These are phyloP conservation scores for Leptarthrus brevirostris DNA, from an alignment of 2,888 invertebrate genomes.

Conservation along the genomic window DNA sequence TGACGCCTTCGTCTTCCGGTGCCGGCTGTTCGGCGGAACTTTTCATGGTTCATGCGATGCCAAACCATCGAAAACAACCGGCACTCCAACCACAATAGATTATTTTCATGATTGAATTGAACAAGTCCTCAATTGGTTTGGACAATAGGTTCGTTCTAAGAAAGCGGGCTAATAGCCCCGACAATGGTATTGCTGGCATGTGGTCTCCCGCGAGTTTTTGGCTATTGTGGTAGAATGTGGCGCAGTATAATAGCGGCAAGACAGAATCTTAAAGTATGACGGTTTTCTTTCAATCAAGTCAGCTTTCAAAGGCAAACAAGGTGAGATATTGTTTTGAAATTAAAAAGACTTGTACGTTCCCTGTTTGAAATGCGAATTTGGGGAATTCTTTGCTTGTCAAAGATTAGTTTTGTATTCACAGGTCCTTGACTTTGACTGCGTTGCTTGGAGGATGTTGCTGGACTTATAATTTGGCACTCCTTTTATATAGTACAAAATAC, in stretches of 20 bases:
- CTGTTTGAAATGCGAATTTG: too few species aligned
- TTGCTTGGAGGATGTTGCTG: too few species aligned
- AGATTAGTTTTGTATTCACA: too few species aligned
- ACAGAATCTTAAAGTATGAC: not conserved
- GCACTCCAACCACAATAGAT: constrained; percentile 2
- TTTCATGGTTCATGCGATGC: not conserved
- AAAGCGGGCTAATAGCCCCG: constrained; percentile 36
- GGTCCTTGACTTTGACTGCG: too few species aligned
- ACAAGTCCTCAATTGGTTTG: constrained; percentile 18
- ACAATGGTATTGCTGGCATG: not conserved
- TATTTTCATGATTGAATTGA: constrained; percentile 18
- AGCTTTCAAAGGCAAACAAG: too few species aligned
- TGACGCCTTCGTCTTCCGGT: constrained; percentile 48
- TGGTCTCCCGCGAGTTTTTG: not conserved
- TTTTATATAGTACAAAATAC: too few species aligned
- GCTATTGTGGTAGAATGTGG: not conserved
- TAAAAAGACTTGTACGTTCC: too few species aligned
- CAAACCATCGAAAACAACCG: not conserved
- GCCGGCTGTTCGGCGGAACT: not conserved
- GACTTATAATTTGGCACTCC: too few species aligned
- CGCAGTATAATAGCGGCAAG: too few species aligned
- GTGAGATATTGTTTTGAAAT: too few species aligned
- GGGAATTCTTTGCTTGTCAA: too few species aligned
- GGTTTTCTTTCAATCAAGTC: constrained; percentile 43
- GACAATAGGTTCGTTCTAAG: constrained; percentile 22